Evolutionary conservation across 2,888 invertebrate species (phyloP).

Genomic region (Hypomecis atomaria): DNA sequence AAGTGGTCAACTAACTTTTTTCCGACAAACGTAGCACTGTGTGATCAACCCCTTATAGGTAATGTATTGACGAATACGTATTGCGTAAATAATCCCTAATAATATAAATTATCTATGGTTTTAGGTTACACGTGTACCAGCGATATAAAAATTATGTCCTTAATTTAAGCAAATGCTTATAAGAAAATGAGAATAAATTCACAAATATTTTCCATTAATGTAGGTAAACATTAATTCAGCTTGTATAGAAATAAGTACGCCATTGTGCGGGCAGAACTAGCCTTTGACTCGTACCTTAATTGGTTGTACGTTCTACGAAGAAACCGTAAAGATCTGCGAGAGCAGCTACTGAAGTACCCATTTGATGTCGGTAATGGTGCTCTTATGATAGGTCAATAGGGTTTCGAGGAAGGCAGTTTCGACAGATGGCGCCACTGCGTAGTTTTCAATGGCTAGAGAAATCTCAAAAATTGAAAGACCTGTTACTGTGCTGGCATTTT

Average conservation of each 20-base stretch:
- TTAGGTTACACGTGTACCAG: too few species aligned
- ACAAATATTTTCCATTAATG: background rate
- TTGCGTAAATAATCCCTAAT: too few species aligned
- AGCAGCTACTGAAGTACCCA: slow-evolving; percentile 9
- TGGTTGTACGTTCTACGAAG: slow-evolving; percentile 11
- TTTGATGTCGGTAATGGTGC: slow-evolving; percentile 12
- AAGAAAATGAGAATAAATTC: too few species aligned
- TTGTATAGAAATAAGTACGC: slow-evolving; percentile 1
- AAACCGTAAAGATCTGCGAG: slow-evolving; percentile 3
- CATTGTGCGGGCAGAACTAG: slow-evolving; percentile 2
- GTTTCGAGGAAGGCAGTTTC: slow-evolving; percentile 1
- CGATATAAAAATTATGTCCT: too few species aligned
- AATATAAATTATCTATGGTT: too few species aligned
- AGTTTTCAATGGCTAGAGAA: background rate
- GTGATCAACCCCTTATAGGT: too few species aligned
- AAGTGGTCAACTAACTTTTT: too few species aligned
- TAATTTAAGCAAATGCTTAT: too few species aligned
- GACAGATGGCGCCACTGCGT: background rate
- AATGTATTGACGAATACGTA: too few species aligned
- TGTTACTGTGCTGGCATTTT: too few species aligned
- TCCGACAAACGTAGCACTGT: too few species aligned
- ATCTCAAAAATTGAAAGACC: too few species aligned
- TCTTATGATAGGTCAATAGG: slow-evolving; percentile 5
- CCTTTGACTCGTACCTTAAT: slow-evolving; percentile 11
- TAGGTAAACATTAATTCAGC: background rate